These are phyloP conservation scores for Onthophagus sagittarius DNA, from an alignment of 2,888 invertebrate genomes.

Conservation along the genomic window DNA sequence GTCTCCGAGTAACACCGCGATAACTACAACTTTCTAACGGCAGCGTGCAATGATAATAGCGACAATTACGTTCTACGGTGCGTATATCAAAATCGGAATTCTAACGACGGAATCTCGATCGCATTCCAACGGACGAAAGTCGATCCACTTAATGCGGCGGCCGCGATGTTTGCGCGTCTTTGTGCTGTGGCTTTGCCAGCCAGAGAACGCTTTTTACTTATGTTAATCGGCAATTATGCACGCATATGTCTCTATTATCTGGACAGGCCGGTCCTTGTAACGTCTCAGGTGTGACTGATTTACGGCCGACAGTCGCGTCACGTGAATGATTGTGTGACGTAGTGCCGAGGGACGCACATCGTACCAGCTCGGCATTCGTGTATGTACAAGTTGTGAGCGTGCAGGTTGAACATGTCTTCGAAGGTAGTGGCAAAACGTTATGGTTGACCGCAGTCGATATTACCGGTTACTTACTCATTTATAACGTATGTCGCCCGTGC, in stretches of 20 bases:
- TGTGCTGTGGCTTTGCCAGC: background rate
- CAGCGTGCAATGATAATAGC: background rate
- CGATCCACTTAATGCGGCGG: background rate
- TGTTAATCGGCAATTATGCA: conserved; percentile 37
- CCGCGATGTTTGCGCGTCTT: background rate
- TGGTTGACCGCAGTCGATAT: background rate
- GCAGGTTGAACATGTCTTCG: background rate
- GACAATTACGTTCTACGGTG: background rate
- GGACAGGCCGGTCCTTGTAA: conserved; percentile 42
- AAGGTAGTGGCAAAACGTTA: background rate
- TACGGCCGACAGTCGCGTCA: conserved; percentile 35
- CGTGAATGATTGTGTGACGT: conserved; percentile 42
- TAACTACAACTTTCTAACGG: background rate
- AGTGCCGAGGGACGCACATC: background rate
- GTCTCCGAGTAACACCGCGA: background rate
- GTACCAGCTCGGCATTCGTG: background rate
- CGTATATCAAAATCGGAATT: background rate
- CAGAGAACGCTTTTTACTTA: conserved; percentile 7
- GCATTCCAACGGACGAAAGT: background rate
- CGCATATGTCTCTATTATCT: conserved; percentile 47
- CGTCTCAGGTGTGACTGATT: conserved; percentile 48
- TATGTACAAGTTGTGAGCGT: background rate
- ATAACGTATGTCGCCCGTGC: background rate
- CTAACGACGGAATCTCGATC: background rate
- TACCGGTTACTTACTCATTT: background rate